These are phyloP conservation scores for Chloroclysta siterata DNA, from an alignment of 2,888 invertebrate genomes.

Conservation along the genomic window DNA sequence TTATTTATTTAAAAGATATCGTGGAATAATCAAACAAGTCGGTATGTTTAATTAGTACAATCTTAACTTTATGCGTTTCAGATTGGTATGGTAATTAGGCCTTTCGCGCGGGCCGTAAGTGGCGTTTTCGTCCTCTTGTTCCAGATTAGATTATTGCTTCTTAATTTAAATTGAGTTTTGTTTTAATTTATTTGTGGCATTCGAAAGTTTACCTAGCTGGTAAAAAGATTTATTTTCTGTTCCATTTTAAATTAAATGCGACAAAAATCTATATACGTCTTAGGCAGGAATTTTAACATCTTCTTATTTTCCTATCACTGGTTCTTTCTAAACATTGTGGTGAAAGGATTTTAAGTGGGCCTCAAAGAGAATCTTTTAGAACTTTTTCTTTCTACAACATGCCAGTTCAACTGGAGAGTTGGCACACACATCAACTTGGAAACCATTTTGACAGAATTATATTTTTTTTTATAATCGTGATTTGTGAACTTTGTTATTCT, in stretches of 20 bases:
- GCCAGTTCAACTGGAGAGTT: no score
- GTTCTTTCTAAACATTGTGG: no score
- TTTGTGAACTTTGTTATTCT: no score
- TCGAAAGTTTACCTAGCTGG: conserved; percentile 25
- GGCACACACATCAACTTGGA: no score
- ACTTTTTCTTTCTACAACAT: no score
- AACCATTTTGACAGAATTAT: no score
- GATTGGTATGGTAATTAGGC: conserved; percentile 79
- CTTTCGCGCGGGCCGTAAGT: conserved; percentile 65
- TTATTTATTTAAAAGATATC: conserved; percentile 32
- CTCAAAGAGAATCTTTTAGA: no score
- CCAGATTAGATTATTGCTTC: conserved; percentile 65
- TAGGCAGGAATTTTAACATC: no score
- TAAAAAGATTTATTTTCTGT: not conserved
- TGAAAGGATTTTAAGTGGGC: no score
- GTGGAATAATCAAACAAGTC: conserved; percentile 30
- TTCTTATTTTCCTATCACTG: no score
- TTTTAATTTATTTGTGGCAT: conserved; percentile 26
- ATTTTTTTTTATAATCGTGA: no score
- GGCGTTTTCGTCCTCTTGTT: conserved; percentile 79
- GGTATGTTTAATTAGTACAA: conserved; percentile 73
- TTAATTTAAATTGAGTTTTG: conserved; percentile 53
- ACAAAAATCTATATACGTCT: no score
- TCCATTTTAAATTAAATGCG: not conserved
- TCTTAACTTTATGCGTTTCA: conserved; percentile 78